These are phyloP conservation scores for Pelobates fuscus DNA, from an alignment of 2,113 vertebrate genomes.

Conservation along the genomic window DNA sequence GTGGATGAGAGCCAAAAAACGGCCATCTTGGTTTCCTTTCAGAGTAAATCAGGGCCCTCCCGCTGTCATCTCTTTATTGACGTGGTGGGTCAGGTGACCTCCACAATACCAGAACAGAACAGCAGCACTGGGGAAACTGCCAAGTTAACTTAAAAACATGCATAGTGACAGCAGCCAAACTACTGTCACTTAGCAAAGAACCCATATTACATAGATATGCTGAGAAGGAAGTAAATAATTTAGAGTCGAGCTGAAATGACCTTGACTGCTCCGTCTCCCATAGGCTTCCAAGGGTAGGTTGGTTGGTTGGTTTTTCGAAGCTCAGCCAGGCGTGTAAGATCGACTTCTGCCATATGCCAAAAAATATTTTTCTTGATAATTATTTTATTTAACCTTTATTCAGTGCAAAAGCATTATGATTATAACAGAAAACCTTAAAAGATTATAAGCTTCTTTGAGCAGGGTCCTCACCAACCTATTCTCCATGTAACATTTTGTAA, in stretches of 20 bases:
- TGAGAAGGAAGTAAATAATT: conserved; percentile 61
- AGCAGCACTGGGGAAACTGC: conserved; percentile 26
- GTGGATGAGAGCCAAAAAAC: conserved; percentile 22
- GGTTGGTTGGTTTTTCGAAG: conserved; percentile 52
- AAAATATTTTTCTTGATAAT: conserved; percentile 9
- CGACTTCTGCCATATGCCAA: conserved; percentile 11
- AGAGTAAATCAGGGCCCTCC: conserved; percentile 28
- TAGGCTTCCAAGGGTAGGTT: conserved; percentile 32
- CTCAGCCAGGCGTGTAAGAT: conserved; percentile 41
- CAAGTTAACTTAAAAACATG: conserved; percentile 46
- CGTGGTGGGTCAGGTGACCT: conserved; percentile 40
- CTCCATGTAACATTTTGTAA: no score
- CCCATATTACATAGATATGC: conserved; percentile 36
- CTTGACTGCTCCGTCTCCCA: conserved; percentile 47
- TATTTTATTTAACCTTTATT: conserved; percentile 11
- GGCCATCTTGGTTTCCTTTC: conserved; percentile 38
- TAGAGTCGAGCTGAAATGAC: conserved; percentile 55
- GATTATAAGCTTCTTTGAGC: no score
- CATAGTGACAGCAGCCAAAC: conserved; percentile 33
- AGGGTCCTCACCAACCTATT: no score
- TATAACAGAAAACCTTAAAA: not conserved
- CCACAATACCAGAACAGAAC: conserved; percentile 15
- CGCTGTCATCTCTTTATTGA: conserved; percentile 40
- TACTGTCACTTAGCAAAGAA: conserved; percentile 35
- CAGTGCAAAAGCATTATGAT: not conserved